phyloP scores from a whole-genome alignment of 2,113 vertebrate species.

The Taxidea taxus region DNA sequence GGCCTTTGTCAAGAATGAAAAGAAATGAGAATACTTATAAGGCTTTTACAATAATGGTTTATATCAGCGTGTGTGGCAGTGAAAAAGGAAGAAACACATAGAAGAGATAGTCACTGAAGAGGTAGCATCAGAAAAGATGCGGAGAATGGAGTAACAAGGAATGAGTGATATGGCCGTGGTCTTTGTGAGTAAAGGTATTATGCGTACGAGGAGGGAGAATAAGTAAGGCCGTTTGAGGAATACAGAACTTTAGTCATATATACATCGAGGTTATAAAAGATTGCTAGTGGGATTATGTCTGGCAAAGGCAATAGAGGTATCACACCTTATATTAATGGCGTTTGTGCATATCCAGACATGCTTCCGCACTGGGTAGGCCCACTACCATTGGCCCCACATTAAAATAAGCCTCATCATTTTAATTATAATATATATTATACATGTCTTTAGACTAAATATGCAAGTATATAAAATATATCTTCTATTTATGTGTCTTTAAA shows the following conservation, averaged over 20 bases:
- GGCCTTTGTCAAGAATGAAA: background rate
- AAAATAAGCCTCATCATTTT: background rate
- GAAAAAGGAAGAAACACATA: background rate
- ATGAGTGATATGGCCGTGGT: rapidly evolving
- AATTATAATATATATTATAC: background rate
- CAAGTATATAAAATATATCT: background rate
- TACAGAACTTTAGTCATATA: background rate
- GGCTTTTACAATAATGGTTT: background rate
- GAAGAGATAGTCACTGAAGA: background rate
- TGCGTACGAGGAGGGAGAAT: background rate
- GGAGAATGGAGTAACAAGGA: background rate
- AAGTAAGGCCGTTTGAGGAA: background rate
- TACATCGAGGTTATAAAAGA: background rate
- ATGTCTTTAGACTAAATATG: background rate
- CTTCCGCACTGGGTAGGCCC: background rate
- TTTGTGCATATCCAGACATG: background rate
- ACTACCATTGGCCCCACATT: background rate
- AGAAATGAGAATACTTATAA: background rate
- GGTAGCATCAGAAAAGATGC: background rate
- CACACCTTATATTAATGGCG: rapidly evolving
- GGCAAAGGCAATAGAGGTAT: background rate
- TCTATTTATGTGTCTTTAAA: background rate
- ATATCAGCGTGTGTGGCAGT: background rate
- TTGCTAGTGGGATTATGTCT: background rate
- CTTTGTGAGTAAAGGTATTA: background rate